phyloP scores from a whole-genome alignment of 2,113 vertebrate species.

The Hemiscyllium ocellatum region DNA sequence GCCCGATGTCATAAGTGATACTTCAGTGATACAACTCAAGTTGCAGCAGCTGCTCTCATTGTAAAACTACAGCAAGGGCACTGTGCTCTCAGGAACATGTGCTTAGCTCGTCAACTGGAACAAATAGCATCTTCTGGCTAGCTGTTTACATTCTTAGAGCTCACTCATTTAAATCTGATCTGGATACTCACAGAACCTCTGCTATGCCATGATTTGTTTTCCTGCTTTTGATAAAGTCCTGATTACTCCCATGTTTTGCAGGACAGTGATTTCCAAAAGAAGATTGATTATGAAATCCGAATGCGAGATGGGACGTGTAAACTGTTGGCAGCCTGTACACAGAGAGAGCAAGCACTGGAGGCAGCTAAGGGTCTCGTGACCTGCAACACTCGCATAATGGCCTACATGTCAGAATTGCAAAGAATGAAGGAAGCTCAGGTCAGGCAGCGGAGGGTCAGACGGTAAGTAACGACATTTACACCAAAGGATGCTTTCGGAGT shows the following conservation, averaged over 20 bases:
- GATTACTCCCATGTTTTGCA: constrained; percentile 45
- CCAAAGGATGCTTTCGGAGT: background rate
- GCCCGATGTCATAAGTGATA: no score
- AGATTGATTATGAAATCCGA: constrained; percentile 86
- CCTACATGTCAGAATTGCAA: constrained; percentile 87
- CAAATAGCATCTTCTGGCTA: no score
- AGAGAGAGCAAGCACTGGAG: constrained; percentile 78
- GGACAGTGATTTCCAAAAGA: constrained; percentile 87
- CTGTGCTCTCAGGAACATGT: no score
- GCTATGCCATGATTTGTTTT: no score
- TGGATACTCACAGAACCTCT: no score
- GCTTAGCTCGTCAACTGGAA: no score
- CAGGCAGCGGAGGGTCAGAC: constrained; percentile 65
- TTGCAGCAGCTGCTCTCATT: no score
- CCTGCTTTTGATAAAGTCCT: background rate
- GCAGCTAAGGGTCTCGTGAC: constrained; percentile 82
- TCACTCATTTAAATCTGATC: background rate
- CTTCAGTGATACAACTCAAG: no score
- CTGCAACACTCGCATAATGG: constrained; percentile 80
- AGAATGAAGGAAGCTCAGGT: constrained; percentile 84
- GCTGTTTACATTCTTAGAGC: no score
- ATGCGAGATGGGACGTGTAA: constrained; percentile 87
- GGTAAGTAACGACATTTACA: constrained; percentile 50
- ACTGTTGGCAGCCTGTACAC: constrained; percentile 79
- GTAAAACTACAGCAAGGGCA: no score